Evolutionary conservation across 2,797 vertebrate species (phyloP), one percentile per base, ranked within the genome.

Genomic region (Pseudochirops corinnae): DNA sequence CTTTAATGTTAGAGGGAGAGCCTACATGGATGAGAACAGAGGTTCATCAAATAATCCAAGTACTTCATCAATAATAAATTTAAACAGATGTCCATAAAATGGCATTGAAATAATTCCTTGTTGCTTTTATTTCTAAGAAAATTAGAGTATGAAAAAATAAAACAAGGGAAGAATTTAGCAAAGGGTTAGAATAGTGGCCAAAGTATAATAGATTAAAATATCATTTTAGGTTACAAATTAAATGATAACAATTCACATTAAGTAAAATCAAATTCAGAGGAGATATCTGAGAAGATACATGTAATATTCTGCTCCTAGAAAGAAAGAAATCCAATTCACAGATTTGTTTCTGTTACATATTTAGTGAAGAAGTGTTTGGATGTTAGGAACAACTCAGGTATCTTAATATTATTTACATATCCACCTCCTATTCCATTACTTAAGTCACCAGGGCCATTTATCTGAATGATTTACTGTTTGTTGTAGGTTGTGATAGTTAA

Each of bases 171-270:
- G 94, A 92, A 94, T 67, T 93, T 87, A 91, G 94, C 56, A 82
- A 95, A 62, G 58, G 94, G 95, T 90, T 2, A 5, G 92, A 60
- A 0, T 33, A 24, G 13, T n/a, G 82, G n/a, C 26, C 90, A 50
- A 33, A 93, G 16, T 92, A 3, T 56, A 56, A 33, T 90, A n/a
- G 56, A 92, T 93, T 91, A 74, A 90, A 91, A 56, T 92, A 21
- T 7, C 55, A 4, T 95, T 97, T 97, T 55, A 93, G n/a, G 56
- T 94, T 92, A 52, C 56, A 93, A 87, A 58, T 14, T 46, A 16
- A 92, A 93, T 90, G 93, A 62, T 31, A n/a, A 31, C 57, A 55
- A 12, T 91, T 90, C 91, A 91, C 18, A 26, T 91, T 93, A 56
- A 90, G 87, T 50, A 62, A 29, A 24, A 90, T 56, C 12, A 92